These are phyloP conservation scores for Thaumetopoea pityocampa DNA, from an alignment of 1,140 invertebrate genomes.

Conservation along the genomic window DNA sequence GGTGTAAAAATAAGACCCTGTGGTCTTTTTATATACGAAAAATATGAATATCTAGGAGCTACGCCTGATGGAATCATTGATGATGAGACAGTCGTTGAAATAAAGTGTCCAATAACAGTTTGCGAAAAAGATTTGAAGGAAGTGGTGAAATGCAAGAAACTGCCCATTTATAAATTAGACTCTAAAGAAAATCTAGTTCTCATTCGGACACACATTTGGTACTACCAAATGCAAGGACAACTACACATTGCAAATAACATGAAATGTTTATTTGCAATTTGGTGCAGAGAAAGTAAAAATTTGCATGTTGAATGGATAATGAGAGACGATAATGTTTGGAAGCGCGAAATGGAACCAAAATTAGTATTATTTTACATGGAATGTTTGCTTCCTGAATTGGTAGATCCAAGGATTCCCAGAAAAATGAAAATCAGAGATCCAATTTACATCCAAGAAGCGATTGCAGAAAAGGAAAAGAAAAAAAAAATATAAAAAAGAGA, in stretches of 20 bases:
- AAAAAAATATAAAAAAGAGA: too few species aligned
- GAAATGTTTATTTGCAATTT: conserved; percentile 11
- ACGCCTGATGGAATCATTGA: conserved; percentile 59
- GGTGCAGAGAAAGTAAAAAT: background rate
- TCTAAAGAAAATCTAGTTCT: too few species aligned
- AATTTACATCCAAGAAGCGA: too few species aligned
- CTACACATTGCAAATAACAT: conserved; percentile 1
- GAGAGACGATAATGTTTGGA: conserved; percentile 6
- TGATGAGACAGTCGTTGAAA: conserved; percentile 16
- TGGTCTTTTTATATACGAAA: conserved; percentile 51
- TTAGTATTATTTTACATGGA: conserved; percentile 2
- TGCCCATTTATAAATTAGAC: conserved; percentile 1
- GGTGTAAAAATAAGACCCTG: conserved; percentile 31
- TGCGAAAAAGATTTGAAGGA: background rate
- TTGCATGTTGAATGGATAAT: conserved; percentile 1
- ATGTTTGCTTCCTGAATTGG: conserved; percentile 6
- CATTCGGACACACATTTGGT: conserved; percentile 7
- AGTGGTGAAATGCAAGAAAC: conserved; percentile 6
- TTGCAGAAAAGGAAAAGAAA: too few species aligned
- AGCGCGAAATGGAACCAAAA: conserved; percentile 4
- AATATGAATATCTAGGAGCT: conserved; percentile 44
- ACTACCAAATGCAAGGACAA: conserved; percentile 8
- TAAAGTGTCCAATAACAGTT: conserved; percentile 9
- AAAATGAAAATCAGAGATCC: conserved; percentile 2
- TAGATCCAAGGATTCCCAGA: conserved; percentile 1